phyloP scores from a whole-genome alignment of 2,888 invertebrate species.

The Iselma pallidipennis region DNA sequence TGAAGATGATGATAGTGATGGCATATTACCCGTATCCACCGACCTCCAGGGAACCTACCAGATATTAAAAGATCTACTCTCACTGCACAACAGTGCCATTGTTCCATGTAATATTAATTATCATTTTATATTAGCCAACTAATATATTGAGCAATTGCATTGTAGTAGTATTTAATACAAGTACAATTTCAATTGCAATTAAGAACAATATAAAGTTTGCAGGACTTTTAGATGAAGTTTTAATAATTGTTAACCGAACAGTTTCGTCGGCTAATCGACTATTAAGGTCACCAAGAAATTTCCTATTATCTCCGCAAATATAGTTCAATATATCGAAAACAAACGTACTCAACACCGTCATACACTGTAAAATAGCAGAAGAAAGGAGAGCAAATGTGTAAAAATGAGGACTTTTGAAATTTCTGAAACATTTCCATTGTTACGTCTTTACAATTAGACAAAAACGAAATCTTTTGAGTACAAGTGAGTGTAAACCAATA shows the following conservation, averaged over 20 bases:
- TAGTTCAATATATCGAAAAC: too few relatives aligned
- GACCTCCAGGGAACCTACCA: slow-evolving; percentile 16
- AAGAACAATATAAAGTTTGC: too few relatives aligned
- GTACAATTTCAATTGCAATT: too few relatives aligned
- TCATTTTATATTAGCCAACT: slow-evolving; percentile 30
- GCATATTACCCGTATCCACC: slow-evolving; percentile 32
- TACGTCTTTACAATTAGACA: too few relatives aligned
- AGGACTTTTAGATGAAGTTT: too few relatives aligned
- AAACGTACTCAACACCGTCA: too few relatives aligned
- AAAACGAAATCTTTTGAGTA: too few relatives aligned
- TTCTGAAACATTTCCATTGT: too few relatives aligned
- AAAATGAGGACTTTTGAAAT: too few relatives aligned
- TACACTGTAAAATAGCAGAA: too few relatives aligned
- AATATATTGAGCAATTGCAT: slow-evolving; percentile 15
- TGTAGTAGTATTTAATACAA: slow-evolving; percentile 11
- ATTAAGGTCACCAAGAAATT: not conserved
- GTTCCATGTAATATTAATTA: slow-evolving; percentile 22
- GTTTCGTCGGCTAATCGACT: not conserved
- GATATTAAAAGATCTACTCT: slow-evolving; percentile 17
- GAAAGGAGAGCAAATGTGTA: too few relatives aligned
- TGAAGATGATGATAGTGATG: slow-evolving; percentile 23
- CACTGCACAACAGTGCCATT: slow-evolving; percentile 17
- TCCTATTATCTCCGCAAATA: not conserved
- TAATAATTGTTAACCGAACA: not conserved
- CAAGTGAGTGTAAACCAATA: too few relatives aligned